Evolutionary conservation across 2,113 vertebrate species (phyloP).

Genomic region (Podocnemis expansa): DNA sequence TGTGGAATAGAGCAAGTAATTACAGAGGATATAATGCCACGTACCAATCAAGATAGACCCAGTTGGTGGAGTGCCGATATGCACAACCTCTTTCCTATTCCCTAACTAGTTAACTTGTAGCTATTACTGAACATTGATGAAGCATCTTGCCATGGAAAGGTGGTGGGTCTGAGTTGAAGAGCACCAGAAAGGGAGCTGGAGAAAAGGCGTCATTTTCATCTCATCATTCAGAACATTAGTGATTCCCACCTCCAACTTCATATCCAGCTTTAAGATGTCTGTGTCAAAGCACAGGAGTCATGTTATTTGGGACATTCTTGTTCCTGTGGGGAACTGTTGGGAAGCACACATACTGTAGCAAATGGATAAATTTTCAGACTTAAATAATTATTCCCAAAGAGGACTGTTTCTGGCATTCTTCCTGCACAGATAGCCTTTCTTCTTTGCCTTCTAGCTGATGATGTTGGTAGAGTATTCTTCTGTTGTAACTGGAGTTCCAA

Average conservation of each 20-base stretch:
- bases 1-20: background rate
- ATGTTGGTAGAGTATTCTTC: background rate
- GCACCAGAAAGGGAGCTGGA: background rate
- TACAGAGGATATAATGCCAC: background rate
- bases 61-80: accelerated
- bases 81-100: background rate
- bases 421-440: background rate
- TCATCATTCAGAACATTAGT: background rate
- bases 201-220: background rate
- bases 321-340: conserved; percentile 33
- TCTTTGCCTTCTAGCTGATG: background rate
- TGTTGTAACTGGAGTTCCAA: accelerated
- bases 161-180: background rate
- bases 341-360: conserved; percentile 21
- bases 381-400: conserved; percentile 35
- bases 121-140: background rate
- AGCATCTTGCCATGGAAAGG: accelerated
- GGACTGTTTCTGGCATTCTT: background rate
- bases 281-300: background rate
- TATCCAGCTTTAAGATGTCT: background rate
- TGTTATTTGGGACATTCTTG: background rate
- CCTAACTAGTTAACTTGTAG: accelerated
- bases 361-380: conserved; percentile 21
- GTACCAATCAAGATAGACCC: background rate
- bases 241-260: background rate